Percentiles rank a stretch among this genome's conserved stretches.
Conservation (phyloP, 2,797 vertebrate genomes). For the Sebastes paucispinis region DNA sequence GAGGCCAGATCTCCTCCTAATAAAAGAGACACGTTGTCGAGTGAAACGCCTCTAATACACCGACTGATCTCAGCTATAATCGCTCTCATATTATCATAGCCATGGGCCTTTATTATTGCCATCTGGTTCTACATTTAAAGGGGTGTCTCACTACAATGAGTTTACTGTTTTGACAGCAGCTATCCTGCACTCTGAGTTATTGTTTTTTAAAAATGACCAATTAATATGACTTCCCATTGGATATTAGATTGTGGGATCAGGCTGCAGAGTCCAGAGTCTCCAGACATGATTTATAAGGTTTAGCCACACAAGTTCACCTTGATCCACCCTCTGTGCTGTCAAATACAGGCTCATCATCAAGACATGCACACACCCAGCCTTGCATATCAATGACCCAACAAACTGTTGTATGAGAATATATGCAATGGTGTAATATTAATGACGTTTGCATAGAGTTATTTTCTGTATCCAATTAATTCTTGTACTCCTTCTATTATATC, state of each 20-base stretch:
- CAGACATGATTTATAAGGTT: background rate
- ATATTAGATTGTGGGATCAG: background rate
- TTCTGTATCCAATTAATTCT: background rate
- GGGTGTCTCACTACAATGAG: background rate
- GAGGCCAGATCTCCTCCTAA: background rate
- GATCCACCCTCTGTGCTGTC: constrained; percentile 35
- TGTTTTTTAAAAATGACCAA: background rate
- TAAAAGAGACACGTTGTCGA: constrained; percentile 34
- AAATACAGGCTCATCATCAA: constrained; percentile 32
- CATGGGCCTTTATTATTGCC: background rate
- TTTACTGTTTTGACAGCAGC: constrained; percentile 25
- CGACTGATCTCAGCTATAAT: constrained; percentile 19
- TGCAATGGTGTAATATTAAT: background rate
- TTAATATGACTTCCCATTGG: background rate
- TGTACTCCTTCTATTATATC: background rate
- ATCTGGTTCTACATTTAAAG: background rate
- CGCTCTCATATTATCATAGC: background rate
- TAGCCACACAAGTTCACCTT: constrained; percentile 14
- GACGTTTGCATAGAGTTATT: background rate
- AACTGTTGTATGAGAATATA: background rate
- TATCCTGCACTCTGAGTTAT: background rate
- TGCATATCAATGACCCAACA: background rate
- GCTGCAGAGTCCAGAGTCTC: background rate
- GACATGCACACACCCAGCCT: background rate
- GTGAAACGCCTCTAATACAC: constrained; percentile 22